Base-by-base conservation (phyloP, 2,113 vertebrate genomes). In the Micromys minutus region DNA sequence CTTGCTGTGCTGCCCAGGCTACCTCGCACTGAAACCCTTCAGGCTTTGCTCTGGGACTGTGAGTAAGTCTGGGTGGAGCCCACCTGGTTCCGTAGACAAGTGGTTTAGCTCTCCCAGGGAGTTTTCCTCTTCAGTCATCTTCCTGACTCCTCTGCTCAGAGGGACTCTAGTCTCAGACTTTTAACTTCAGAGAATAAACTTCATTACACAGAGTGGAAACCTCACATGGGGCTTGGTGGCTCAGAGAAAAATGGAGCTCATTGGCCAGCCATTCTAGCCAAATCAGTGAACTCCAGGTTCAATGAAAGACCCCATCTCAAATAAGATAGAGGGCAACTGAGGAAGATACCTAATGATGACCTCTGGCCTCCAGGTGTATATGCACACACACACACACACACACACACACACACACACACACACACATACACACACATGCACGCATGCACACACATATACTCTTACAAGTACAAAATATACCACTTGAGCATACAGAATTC, bases 11-110 rank as follows among this genome's bases (percentile, higher is more conserved):
- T 47, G n/a, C 36, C 34, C 26, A 31, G 1, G 12, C 31, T 3
- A 1, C 4, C 2, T 7, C n/a, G 34, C 8, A 19, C 76, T 12
- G 2, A 1, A 3, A 11, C 22, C 29, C 47, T 7, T 36, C 42
- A 34, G 50, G 50, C 19, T 71, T 39, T 80, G 19, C 22, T 13
- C 24, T 42, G 29, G 31, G 31, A 22, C 19, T 79, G 3, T 26
- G 26, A 21, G 7, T 3, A 94, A 26, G 1, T 34, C 42, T 80
- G 34, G 2, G 5, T 52, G 2, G 21, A 34, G 39, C 65, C n/a
- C 24, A 4, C 8, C 6, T 9, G 3, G 0, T 29, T 87, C 69
- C 21, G 34, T 19, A 13, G 1, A 47, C 1, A 31, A 5, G 4
- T 17, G 6, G 31, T 24, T 65, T 74, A 9, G 5, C 22, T n/a